A percentile compares a stretch with the other conserved stretches of the same genome.
phyloP scores from a whole-genome alignment of 1,140 invertebrate genomes.

The Lasaia peninsularis region DNA sequence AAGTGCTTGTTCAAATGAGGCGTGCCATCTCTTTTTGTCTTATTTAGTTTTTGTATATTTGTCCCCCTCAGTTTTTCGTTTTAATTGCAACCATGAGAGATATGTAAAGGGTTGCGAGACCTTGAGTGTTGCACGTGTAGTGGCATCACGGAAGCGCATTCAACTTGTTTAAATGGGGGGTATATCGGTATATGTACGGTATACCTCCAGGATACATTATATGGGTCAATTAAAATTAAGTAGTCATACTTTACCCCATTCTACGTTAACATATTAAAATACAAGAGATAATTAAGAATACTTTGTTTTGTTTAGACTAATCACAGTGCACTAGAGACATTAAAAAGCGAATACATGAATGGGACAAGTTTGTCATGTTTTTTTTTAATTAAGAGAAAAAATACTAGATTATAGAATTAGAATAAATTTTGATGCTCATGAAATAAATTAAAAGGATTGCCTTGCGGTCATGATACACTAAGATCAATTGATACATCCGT shows the following conservation, averaged over 20 bases:
- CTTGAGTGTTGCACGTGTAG: slow-evolving; percentile 72
- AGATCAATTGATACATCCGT: no score
- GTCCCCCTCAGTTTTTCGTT: slow-evolving; percentile 66
- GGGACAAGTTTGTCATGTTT: no score
- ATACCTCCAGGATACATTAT: slow-evolving; percentile 38
- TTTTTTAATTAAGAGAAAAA: no score
- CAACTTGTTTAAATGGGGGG: slow-evolving; percentile 64
- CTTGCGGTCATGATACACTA: no score
- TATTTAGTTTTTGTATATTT: slow-evolving; percentile 33
- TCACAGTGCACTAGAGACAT: slow-evolving; percentile 8
- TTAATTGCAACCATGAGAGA: slow-evolving; percentile 74
- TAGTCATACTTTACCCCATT: slow-evolving; percentile 8
- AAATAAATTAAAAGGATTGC: no score
- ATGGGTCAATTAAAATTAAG: slow-evolving; percentile 45
- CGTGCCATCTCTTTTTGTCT: slow-evolving; percentile 52
- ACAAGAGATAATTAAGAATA: not conserved
- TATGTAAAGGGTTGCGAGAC: slow-evolving; percentile 69
- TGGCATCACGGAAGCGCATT: slow-evolving; percentile 58
- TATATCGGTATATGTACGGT: slow-evolving; percentile 34
- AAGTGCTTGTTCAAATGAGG: slow-evolving; percentile 71
- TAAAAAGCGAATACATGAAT: no score
- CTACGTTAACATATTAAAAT: not conserved
- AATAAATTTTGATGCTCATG: no score
- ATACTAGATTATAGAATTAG: no score
- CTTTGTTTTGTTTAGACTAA: not conserved